Conservation (phyloP, 2,888 invertebrate genomes). For the Phortica magna region DNA sequence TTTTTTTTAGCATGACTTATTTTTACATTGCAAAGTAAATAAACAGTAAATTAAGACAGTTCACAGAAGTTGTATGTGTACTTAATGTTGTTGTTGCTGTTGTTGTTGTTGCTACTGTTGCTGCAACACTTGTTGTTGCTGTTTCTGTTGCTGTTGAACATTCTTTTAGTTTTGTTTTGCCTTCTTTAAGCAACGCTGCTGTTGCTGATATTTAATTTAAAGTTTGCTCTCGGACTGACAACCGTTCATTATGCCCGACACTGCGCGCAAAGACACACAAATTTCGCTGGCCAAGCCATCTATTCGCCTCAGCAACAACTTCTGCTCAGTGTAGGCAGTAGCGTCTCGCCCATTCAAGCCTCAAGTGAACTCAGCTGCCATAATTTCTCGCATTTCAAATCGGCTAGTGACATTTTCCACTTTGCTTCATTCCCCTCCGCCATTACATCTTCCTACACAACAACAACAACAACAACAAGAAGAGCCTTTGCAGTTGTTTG, state of each 20-base stretch:
- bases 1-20: background rate
- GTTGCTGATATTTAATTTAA: conserved; percentile 51
- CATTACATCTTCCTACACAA: no score
- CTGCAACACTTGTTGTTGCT: conserved; percentile 31
- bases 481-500: no score
- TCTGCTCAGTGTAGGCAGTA: background rate
- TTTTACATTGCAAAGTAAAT: conserved; percentile 57
- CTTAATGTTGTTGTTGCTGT: conserved; percentile 40
- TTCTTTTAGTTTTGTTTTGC: conserved; percentile 42
- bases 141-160: conserved; percentile 43
- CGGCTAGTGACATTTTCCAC: conserved; percentile 57
- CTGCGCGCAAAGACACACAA: background rate
- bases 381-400: conserved; percentile 51
- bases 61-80: conserved; percentile 40
- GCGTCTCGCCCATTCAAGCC: background rate
- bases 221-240: conserved; percentile 39
- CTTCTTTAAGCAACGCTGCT: conserved; percentile 41
- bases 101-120: conserved; percentile 35
- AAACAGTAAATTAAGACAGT: conserved; percentile 66
- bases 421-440: background rate
- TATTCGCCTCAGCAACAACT: background rate
- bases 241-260: conserved; percentile 31
- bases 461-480: no score
- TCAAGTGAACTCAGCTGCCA: conserved; percentile 42
- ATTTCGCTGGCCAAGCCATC: background rate